Base-by-base conservation (phyloP, 2,113 vertebrate species). In the Oreocharis arfaki region DNA sequence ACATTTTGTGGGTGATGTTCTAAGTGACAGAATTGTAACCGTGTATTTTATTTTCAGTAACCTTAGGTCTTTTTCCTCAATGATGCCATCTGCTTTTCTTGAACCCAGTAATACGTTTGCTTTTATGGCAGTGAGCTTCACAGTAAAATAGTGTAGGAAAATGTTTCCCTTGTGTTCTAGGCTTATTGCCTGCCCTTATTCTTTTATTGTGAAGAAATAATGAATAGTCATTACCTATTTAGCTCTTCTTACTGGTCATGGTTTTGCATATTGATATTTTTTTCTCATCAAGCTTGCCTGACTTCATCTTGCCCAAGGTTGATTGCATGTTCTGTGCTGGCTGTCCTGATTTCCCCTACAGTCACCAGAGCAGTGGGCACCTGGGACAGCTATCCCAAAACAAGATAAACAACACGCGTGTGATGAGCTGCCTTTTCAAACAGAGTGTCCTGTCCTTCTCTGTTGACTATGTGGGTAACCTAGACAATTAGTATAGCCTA, bases 401-500 rank as follows among this genome's bases (percentile, higher is more conserved):
- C n/a, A n/a, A n/a, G n/a, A n/a, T n/a, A n/a, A n/a, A n/a, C n/a
- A n/a, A n/a, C n/a, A n/a, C n/a, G n/a, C n/a, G n/a, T n/a, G n/a
- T n/a, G n/a, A n/a, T n/a, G n/a, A n/a, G 63, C 16, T 69, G 37
- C n/a, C 22, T 74, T 74, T 46, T 5, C 47, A 41, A 47, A 32
- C 11, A 35, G 33, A 35, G 33, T 22, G 63, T 21, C 44, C 55
- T 46, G 19, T 82, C n/a, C 70, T 81, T 61, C 15, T 39, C 22
- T 22, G 4, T 8, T 70, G 53, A 22, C 50, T 89, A 0, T 3
- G 1, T 46, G 44, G 33, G 47, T 21, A 71, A 6, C 19, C 16
- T 17, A 15, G 50, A 35, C 28, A 61, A 32, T 39, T 64, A 44
- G 12, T 28, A 12, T 9, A 71, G 37, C 61, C 23, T 47, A 46